Base-by-base conservation (phyloP, 2,113 vertebrate genomes). In the Ciconia boyciana region DNA sequence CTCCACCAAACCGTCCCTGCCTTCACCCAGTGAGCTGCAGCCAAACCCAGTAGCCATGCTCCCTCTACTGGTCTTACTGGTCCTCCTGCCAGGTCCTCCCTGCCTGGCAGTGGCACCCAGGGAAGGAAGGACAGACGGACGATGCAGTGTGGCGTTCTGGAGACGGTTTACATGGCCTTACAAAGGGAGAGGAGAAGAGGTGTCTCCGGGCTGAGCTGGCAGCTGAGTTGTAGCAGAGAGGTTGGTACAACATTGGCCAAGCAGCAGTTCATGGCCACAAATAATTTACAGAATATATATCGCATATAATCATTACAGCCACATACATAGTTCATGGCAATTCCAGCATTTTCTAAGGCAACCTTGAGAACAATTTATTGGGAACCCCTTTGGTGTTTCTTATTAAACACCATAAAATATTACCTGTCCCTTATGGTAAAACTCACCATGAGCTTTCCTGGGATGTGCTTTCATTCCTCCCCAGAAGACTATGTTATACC, bases 51-150 rank as follows among this genome's bases (percentile, higher is more conserved):
- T 49, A 26, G 8, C 41, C 54, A 12, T 21, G 41, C 81, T 95
- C 93, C 94, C 87, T 96, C 96, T 97, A 13, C 89, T 89, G 94
- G 95, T 62, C 26, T 44, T 46, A 71, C 32, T 41, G 52, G 46
- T 77, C 29, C 9, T 90, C 3, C 4, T 10, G 8, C 10, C 18
- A 43, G 31, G 25, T 44, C 18, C 54, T 77, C 44, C 21, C 21
- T 48, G 25, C 46, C 61, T 26, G 26, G 13, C 32, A 84, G 29
- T 7, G 32, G 16, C 25, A 43, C 1, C 15, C 32, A 10, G 25
- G 24, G 34, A 81, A 14, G 54, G 61, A 64, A 58, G 65, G 77
- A 51, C 19, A 18, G 28, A 43, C 4, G 3, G 9, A 7, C 26
- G 25, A 44, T 3, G 12, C 76, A 41, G 10, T 1, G 11, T 22